Evolutionary conservation across 2,888 invertebrate genomes (phyloP).

Genomic region (Notocelia uddmanniana): DNA sequence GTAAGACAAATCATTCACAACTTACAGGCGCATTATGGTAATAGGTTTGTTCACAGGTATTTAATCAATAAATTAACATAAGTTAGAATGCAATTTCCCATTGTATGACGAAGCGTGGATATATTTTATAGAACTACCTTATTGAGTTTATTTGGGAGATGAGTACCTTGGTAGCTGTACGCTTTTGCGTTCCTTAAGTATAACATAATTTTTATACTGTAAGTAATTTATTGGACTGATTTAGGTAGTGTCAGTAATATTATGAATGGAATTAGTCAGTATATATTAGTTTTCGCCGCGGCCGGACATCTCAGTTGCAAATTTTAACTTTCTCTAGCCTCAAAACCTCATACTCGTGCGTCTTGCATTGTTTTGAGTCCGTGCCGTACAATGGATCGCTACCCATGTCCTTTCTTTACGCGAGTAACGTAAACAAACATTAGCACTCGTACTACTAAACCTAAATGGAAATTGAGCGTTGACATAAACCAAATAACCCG

Average conservation of each 20-base stretch:
- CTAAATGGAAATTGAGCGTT: constrained; percentile 43
- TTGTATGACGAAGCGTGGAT: not conserved
- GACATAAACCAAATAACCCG: not conserved
- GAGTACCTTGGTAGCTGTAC: too few relatives aligned
- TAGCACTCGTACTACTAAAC: constrained; percentile 23
- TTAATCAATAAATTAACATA: constrained; percentile 21
- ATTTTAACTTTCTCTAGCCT: constrained; percentile 85
- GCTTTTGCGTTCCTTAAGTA: not conserved
- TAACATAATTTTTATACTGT: too few relatives aligned
- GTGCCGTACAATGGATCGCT: constrained; percentile 56
- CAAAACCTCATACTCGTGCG: constrained; percentile 79
- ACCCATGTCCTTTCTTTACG: constrained; percentile 45
- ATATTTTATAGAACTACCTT: not conserved
- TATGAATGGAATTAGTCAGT: constrained; percentile 25
- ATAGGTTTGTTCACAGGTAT: constrained; percentile 12
- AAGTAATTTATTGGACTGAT: not conserved
- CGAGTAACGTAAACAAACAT: constrained; percentile 46
- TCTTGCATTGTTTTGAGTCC: constrained; percentile 75
- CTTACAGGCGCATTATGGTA: not conserved
- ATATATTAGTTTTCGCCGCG: constrained; percentile 49
- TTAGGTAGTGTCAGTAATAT: constrained; percentile 3
- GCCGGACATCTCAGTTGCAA: constrained; percentile 72
- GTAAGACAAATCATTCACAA: not conserved
- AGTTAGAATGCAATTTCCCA: constrained; percentile 8
- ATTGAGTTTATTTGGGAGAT: not conserved